Evolutionary conservation across 37 sponge, comb jelly and placozoan species (phyloP).

Genomic region (Beroe forskalii): DNA sequence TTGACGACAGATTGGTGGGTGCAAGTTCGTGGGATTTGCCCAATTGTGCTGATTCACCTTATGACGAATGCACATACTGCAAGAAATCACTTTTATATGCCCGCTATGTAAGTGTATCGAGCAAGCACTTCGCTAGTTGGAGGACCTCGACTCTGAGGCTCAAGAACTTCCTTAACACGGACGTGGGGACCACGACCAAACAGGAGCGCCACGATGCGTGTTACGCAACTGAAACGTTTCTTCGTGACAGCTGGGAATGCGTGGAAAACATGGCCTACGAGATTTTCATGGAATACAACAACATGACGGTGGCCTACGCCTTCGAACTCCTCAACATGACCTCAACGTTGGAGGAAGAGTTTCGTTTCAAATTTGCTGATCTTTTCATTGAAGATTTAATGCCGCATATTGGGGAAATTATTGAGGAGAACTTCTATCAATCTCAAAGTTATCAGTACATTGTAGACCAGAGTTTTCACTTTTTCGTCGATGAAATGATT

Average conservation of each 20-base stretch:
- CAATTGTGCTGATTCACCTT: not conserved
- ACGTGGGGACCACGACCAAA: not conserved
- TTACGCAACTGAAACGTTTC: not conserved
- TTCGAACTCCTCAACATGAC: not conserved
- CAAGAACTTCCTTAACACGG: not conserved
- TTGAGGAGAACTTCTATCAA: not conserved
- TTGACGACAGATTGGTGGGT: not conserved
- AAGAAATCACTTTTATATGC: not conserved
- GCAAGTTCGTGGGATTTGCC: not conserved
- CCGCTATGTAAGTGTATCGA: not conserved
- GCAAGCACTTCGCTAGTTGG: not conserved
- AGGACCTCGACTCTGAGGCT: not conserved
- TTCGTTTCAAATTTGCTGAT: not conserved
- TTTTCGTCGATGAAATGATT: not conserved
- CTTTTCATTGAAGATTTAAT: not conserved
- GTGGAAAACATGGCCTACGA: no score
- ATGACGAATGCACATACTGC: not conserved
- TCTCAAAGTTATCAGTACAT: not conserved
- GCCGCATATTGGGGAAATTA: not conserved
- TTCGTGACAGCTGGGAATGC: no score
- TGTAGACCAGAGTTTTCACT: not conserved
- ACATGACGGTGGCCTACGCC: not conserved
- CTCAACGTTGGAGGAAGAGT: not conserved
- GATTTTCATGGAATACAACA: no score
- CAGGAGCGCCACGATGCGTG: not conserved